Percentiles rank a stretch among this genome's conserved stretches.
phyloP scores from a whole-genome alignment of 2,888 invertebrate genomes.

The Eremobia ochroleuca region DNA sequence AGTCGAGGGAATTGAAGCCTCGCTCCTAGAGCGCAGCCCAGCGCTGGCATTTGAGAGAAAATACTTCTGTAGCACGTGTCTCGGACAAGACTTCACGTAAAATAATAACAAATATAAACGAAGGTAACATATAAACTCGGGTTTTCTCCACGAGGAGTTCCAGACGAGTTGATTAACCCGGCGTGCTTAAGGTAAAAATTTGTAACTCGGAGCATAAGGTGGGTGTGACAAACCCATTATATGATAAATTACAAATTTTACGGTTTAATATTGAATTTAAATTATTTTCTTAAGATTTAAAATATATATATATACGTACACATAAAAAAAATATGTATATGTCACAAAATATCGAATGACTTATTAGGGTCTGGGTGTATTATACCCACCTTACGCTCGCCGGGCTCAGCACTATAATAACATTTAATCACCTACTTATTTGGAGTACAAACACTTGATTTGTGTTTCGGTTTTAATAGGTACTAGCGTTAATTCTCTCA shows the following conservation, averaged over 20 bases:
- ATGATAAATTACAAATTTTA: no score
- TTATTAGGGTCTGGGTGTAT: no score
- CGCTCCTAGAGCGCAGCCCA: slow-evolving; percentile 35
- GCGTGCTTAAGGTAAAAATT: no score
- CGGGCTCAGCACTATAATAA: neutral
- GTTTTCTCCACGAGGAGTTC: neutral
- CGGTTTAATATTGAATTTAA: no score
- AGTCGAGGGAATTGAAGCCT: slow-evolving; percentile 65
- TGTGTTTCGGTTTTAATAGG: neutral
- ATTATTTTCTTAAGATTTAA: no score
- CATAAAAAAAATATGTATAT: no score
- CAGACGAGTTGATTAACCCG: slow-evolving; percentile 8
- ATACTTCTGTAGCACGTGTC: slow-evolving; percentile 48
- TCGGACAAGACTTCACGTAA: slow-evolving; percentile 29
- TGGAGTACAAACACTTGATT: neutral
- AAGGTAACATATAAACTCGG: neutral
- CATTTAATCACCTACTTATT: neutral
- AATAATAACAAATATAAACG: slow-evolving; percentile 15
- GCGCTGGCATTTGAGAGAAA: slow-evolving; percentile 48
- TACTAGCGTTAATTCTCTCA: no score
- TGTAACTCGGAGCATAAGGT: no score
- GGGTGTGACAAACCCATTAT: no score
- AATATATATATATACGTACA: no score
- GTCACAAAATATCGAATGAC: no score
- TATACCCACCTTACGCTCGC: no score